phyloP scores from a whole-genome alignment of 2,113 vertebrate species.

The Mustelus asterias region DNA sequence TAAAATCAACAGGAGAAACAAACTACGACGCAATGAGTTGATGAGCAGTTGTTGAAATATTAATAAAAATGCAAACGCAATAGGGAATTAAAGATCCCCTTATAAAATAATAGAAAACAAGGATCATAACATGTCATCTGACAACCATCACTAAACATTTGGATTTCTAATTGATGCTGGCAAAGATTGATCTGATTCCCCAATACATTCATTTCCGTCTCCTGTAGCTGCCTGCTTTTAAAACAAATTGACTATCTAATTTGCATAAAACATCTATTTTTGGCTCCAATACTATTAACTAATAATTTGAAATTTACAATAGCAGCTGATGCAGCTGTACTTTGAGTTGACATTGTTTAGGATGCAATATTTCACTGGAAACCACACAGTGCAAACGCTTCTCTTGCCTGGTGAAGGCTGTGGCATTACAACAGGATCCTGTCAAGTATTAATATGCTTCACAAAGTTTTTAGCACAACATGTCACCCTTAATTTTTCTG shows the following conservation, averaged over 20 bases:
- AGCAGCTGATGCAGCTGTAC: neutral
- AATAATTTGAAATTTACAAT: neutral
- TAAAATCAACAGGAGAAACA: neutral
- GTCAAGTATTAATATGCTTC: neutral
- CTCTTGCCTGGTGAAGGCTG: neutral
- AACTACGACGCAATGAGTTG: neutral
- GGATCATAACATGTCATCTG: neutral
- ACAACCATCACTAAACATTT: neutral
- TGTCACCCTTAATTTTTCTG: neutral
- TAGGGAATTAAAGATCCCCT: neutral
- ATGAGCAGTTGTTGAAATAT: neutral
- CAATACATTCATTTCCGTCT: neutral
- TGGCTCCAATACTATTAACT: neutral
- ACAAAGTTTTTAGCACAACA: neutral
- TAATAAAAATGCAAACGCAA: neutral
- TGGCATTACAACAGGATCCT: neutral
- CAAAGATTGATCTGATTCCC: neutral
- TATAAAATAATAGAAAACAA: neutral
- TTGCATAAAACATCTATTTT: slow-evolving; percentile 16
- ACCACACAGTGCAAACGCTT: neutral
- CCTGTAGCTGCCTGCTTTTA: neutral
- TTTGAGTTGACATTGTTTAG: neutral
- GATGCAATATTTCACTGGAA: neutral
- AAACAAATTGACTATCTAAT: neutral
- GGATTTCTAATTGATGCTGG: neutral